Percentiles rank a stretch among this genome's conserved stretches.
Evolutionary conservation across 2,113 vertebrate genomes (phyloP).

Genomic region (Bagarius yarrelli): DNA sequence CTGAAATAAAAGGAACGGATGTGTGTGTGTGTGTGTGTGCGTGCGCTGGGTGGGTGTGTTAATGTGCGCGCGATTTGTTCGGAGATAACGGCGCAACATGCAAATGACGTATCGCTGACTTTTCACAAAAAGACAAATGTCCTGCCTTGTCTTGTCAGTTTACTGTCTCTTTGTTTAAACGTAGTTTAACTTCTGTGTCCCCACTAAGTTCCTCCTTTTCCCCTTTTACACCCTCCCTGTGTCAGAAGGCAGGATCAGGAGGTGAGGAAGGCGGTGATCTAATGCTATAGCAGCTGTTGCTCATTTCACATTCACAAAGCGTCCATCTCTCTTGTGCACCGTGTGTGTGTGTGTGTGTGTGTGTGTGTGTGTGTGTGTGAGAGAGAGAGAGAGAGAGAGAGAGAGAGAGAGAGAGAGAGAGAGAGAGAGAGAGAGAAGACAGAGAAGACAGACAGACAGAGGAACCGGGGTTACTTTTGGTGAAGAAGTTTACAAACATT

Average conservation of each 20-base stretch:
- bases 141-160: not conserved
- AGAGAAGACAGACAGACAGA: not conserved
- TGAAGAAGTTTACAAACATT: not conserved
- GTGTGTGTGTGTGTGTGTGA: not conserved
- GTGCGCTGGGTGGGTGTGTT: not conserved
- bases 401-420: not conserved
- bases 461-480: not conserved
- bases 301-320: slow-evolving; percentile 56
- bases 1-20: not conserved
- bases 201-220: not conserved
- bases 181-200: not conserved
- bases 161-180: not conserved
- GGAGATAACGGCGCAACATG: slow-evolving; percentile 10
- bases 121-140: not conserved
- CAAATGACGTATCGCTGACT: slow-evolving; percentile 2
- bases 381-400: not conserved
- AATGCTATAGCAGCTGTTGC: slow-evolving; percentile 60
- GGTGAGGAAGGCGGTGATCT: slow-evolving; percentile 25
- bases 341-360: not conserved
- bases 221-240: not conserved
- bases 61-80: not conserved
- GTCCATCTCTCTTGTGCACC: not conserved
- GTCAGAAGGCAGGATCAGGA: not conserved
- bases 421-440: not conserved
- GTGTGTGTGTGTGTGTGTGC: not conserved